Conservation (phyloP, 2,113 vertebrate species). For the Nothocercus julius region DNA sequence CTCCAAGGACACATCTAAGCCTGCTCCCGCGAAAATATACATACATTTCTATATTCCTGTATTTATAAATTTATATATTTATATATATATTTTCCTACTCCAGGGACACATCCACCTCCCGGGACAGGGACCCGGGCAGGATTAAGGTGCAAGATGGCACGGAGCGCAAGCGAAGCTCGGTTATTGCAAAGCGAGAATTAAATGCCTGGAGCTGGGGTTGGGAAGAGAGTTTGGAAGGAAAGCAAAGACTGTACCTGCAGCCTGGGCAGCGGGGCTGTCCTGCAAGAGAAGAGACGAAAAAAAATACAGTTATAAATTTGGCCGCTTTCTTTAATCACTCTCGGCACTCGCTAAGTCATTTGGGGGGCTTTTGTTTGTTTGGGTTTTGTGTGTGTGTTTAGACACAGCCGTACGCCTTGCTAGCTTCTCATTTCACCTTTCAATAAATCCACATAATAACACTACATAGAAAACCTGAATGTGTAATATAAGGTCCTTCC, state of each 20-base stretch:
- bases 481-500: neutral
- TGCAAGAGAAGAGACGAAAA: neutral
- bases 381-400: too few species aligned
- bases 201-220: neutral
- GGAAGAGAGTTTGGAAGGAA: neutral
- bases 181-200: neutral
- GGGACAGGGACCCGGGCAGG: neutral
- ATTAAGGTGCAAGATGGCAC: neutral
- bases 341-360: neutral
- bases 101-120: too few species aligned
- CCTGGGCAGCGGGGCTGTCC: neutral
- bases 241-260: neutral
- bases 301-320: neutral
- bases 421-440: neutral
- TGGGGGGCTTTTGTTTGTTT: too few species aligned
- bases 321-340: neutral
- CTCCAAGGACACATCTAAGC: too few species aligned
- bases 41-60: too few species aligned
- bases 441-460: neutral
- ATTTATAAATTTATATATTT: too few species aligned
- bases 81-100: too few species aligned
- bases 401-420: fast-evolving
- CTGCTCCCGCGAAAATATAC: too few species aligned
- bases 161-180: too few species aligned
- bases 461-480: neutral